phyloP scores from a whole-genome alignment of 2,113 vertebrate genomes.

The Ciconia boyciana region DNA sequence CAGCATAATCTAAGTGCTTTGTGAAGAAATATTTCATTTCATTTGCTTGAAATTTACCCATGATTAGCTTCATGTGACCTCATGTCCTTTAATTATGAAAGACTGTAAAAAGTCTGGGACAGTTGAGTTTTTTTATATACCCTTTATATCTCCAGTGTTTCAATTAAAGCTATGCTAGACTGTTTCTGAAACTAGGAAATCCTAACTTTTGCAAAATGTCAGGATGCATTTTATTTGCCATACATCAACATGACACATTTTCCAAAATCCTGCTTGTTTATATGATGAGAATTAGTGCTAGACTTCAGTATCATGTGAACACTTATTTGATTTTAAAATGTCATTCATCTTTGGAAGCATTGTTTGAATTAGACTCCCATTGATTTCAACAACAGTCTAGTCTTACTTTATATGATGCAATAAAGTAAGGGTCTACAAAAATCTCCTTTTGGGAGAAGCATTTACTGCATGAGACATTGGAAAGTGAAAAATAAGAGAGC shows the following conservation, averaged over 20 bases:
- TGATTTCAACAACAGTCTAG: not conserved
- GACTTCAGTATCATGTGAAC: not conserved
- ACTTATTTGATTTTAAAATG: not conserved
- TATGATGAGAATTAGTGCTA: not conserved
- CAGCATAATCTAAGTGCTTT: not conserved
- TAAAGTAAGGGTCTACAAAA: not conserved
- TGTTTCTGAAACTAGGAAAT: not conserved
- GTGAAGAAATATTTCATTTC: conserved; percentile 32
- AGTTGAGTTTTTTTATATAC: not conserved
- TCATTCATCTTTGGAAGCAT: not conserved
- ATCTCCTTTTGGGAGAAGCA: not conserved
- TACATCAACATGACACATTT: not conserved
- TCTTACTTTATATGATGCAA: not conserved
- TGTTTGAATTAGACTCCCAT: not conserved
- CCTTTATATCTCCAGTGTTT: not conserved
- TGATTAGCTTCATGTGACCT: conserved; percentile 4
- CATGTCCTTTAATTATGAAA: not conserved
- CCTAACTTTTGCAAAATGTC: not conserved
- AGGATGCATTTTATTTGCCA: not conserved
- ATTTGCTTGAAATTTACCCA: conserved; percentile 40
- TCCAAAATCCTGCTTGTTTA: not conserved
- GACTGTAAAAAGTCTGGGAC: not conserved
- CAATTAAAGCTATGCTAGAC: not conserved
- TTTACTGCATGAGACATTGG: not conserved
- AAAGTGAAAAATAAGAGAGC: not conserved